Percentiles rank a stretch among this genome's conserved stretches.
Conservation (phyloP, 2,113 vertebrate genomes). For the Blennius ocellaris region DNA sequence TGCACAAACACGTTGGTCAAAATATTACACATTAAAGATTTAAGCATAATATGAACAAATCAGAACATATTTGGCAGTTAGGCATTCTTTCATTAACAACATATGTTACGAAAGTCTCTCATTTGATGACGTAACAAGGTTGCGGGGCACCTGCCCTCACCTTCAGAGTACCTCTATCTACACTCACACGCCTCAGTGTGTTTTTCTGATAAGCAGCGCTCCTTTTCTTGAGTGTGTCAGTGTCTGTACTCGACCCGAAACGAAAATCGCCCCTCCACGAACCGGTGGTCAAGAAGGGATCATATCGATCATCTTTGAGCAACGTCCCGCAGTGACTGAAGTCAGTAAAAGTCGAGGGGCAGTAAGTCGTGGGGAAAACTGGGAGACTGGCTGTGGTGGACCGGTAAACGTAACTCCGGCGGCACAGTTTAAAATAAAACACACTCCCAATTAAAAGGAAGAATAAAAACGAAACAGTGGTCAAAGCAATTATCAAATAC, state of each 20-base stretch:
- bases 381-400: conserved; percentile 68
- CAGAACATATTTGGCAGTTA: background rate
- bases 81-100: background rate
- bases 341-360: conserved; percentile 67
- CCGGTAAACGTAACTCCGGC: conserved; percentile 61
- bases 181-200: conserved; percentile 60
- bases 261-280: conserved; percentile 81
- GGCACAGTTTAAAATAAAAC: conserved; percentile 73
- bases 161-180: conserved; percentile 67
- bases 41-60: no score
- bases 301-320: conserved; percentile 74
- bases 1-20: background rate
- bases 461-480: conserved; percentile 69
- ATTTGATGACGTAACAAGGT: conserved; percentile 65
- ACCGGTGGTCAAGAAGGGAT: conserved; percentile 77
- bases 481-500: conserved; percentile 79
- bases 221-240: conserved; percentile 75
- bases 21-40: no score
- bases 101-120: conserved; percentile 1
- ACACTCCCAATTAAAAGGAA: conserved; percentile 69
- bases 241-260: conserved; percentile 75
- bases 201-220: conserved; percentile 77
- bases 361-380: conserved; percentile 73
- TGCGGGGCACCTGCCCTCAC: conserved; percentile 56
- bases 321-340: conserved; percentile 75